Conservation (phyloP, 2,888 invertebrate species). For the Orthosia cruda region DNA sequence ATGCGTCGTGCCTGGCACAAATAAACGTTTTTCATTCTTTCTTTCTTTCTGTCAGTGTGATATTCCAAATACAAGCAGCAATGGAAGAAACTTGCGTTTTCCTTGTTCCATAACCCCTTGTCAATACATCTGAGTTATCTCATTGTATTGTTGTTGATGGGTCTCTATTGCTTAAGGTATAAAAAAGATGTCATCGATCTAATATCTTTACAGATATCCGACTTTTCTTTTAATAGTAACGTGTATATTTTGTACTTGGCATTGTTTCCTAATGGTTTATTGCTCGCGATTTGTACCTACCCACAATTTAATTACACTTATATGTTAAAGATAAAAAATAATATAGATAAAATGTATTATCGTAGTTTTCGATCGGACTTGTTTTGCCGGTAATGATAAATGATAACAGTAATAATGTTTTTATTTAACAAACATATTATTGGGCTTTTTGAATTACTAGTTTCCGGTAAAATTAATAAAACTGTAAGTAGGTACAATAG, state of each 20-base stretch:
- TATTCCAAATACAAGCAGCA: too few species aligned
- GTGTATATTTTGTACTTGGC: background rate
- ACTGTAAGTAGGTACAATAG: background rate
- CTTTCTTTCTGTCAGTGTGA: too few species aligned
- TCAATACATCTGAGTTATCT: too few species aligned
- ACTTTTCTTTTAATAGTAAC: constrained; percentile 12
- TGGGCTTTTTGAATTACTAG: background rate
- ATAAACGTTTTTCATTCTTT: too few species aligned
- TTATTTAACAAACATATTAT: constrained; percentile 44
- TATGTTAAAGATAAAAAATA: constrained; percentile 60
- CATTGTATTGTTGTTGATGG: background rate
- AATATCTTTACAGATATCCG: background rate
- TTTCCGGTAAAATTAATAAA: constrained; percentile 2
- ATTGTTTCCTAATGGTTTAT: constrained; percentile 24
- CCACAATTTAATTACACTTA: constrained; percentile 59
- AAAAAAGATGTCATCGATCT: constrained; percentile 5
- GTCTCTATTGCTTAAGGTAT: background rate
- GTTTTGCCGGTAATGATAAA: constrained; percentile 54
- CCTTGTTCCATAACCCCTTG: too few species aligned
- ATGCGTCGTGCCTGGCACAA: too few species aligned
- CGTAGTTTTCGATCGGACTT: constrained; percentile 54
- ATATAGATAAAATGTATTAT: constrained; percentile 51
- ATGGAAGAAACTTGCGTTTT: too few species aligned
- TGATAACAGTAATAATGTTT: constrained; percentile 50
- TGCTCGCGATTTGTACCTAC: constrained; percentile 16